phyloP scores from a whole-genome alignment of 2,888 invertebrate genomes.

The Drosophila vallismaia region DNA sequence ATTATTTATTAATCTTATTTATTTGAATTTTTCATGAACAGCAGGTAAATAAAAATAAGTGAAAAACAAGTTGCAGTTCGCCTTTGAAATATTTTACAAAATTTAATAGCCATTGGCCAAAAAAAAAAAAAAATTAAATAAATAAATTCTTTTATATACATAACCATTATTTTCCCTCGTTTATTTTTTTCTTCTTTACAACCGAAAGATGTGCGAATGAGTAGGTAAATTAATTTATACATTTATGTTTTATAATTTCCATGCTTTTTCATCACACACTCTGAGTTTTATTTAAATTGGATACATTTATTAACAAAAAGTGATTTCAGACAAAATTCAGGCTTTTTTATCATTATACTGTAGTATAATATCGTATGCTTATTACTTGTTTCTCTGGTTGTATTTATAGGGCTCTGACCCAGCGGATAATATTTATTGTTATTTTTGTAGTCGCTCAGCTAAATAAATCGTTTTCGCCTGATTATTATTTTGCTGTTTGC shows the following conservation, averaged over 20 bases:
- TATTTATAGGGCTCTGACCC: slow-evolving; percentile 31
- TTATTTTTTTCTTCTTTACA: slow-evolving; percentile 53
- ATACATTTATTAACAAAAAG: slow-evolving; percentile 66
- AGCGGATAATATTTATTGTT: slow-evolving; percentile 22
- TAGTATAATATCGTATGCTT: slow-evolving; percentile 43
- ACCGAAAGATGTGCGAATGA: slow-evolving; percentile 73
- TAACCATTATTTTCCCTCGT: slow-evolving; percentile 43
- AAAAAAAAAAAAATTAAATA: slow-evolving; percentile 23
- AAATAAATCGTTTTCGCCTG: slow-evolving; percentile 54
- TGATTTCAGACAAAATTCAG: slow-evolving; percentile 51
- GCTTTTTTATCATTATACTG: slow-evolving; percentile 11
- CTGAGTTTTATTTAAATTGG: slow-evolving; percentile 59
- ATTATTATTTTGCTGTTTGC: slow-evolving; percentile 36
- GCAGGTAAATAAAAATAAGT: slow-evolving; percentile 35
- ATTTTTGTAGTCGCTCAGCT: slow-evolving; percentile 58
- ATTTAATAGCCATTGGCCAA: slow-evolving; percentile 29
- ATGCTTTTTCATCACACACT: slow-evolving; percentile 36
- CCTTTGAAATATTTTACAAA: slow-evolving; percentile 41
- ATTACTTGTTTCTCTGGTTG: slow-evolving; percentile 20
- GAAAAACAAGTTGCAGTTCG: slow-evolving; percentile 16
- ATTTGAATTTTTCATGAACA: slow-evolving; percentile 37
- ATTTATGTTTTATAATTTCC: slow-evolving; percentile 43
- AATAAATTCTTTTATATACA: slow-evolving; percentile 40
- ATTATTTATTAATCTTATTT: slow-evolving; percentile 59
- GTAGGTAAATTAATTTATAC: slow-evolving; percentile 71